These are phyloP conservation scores for Mus spretus DNA, from an alignment of 2,797 vertebrate species.

Conservation along the genomic window DNA sequence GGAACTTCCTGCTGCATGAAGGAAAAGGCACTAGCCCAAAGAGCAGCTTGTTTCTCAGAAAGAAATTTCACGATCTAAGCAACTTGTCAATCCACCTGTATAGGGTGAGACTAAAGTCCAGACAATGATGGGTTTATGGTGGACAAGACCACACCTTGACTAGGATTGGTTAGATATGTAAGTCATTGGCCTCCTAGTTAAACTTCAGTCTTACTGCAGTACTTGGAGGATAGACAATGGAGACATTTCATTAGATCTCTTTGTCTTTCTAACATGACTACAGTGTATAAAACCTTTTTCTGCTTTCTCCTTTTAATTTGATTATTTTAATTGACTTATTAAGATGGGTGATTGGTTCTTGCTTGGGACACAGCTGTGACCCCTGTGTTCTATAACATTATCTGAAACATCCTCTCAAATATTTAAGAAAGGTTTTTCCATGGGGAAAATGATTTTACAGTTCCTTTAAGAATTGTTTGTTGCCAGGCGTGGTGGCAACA, in stretches of 20 bases:
- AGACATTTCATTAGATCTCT: not conserved
- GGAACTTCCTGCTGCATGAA: not conserved
- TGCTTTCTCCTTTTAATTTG: not conserved
- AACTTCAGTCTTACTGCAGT: not conserved
- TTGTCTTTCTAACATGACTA: not conserved
- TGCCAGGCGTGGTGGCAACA: too few relatives aligned
- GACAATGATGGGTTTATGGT: not conserved
- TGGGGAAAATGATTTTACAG: not conserved
- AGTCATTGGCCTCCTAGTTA: not conserved
- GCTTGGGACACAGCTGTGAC: not conserved
- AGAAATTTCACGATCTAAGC: not conserved
- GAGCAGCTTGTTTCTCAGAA: not conserved
- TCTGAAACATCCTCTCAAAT: not conserved
- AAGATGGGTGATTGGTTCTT: not conserved
- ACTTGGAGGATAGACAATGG: not conserved
- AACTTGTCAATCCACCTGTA: not conserved
- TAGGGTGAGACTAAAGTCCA: not conserved
- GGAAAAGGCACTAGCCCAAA: not conserved
- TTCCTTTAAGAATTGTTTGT: not conserved
- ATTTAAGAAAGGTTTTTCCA: not conserved
- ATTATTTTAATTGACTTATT: not conserved
- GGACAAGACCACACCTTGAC: not conserved
- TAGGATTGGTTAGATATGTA: not conserved
- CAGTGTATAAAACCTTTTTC: not conserved
- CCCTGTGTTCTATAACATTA: not conserved